Evolutionary conservation across 1,140 invertebrate species (phyloP), one percentile per base, ranked within the genome.

Genomic region (Anastatus disparis): DNA sequence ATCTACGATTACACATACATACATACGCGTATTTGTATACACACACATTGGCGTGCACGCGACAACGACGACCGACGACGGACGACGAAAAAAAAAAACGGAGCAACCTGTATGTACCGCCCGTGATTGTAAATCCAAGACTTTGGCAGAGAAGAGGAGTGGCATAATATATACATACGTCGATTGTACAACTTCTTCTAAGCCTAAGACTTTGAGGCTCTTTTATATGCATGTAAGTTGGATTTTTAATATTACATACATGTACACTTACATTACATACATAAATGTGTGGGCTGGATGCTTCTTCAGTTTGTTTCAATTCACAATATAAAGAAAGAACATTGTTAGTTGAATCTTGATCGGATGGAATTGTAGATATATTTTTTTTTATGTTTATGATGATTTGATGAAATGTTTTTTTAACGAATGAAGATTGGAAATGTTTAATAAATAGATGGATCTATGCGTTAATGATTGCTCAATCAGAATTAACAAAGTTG

Each of bases 401-500:
- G 31, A 38, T 13, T 56, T 56, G n/a, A 22, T 6, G 13, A 24
- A 58, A 58, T 24, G 24, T 29, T 22, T 58, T 10, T 61, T 61
- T 29, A 31, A 61, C 24, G 22, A 61, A 40, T 61, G n/a, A 44
- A 42, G 40, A 61, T 4, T 44, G 3, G n/a, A 8, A 38, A 15
- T 46, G 2, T 8, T 35, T 35, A 9, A 35, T 9, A 17, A 20
- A 7, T 55, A 61, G 20, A 35, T 27, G n/a, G n/a, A 27, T 38
- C 7, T 10, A 10, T 52, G 7, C 22, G 9, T 22, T 26, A 27
- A 12, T 0, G 8, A 10, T 59, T 59, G 56, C 56, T 42, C 38
- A 59, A 59, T 59, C 56, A 56, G 9, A 20, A 9, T 22, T 42
- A 59, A 59, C 56, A 59, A 59, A 59, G 56, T 42, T 20, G 24